A percentile compares a stretch with the other conserved stretches of the same genome.
Conservation (phyloP, 2,113 vertebrate genomes). For the Sarotherodon lohbergeri region DNA sequence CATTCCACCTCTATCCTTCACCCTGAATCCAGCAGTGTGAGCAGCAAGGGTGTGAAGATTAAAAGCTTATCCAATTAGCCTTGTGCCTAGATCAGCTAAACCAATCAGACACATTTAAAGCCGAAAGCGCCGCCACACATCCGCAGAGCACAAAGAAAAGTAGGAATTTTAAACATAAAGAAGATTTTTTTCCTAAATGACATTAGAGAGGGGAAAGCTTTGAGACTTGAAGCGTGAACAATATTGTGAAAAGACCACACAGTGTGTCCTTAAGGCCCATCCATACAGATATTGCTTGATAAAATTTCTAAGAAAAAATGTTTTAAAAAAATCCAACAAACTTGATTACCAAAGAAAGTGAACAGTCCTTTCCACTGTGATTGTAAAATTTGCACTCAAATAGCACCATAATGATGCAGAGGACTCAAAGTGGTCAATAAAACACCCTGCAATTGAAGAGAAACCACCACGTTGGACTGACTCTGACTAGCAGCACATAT, state of each 20-base stretch:
- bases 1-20: not conserved
- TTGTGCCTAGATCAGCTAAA: conserved; percentile 12
- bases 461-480: not conserved
- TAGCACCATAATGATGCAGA: not conserved
- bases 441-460: not conserved
- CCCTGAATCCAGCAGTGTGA: not conserved
- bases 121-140: conserved; percentile 4
- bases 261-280: not conserved
- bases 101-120: conserved; percentile 33
- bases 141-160: not conserved
- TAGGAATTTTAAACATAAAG: not conserved
- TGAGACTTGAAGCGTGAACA: conserved; percentile 26
- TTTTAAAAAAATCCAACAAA: not conserved
- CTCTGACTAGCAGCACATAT: not conserved
- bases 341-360: not conserved
- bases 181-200: not conserved
- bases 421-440: not conserved
- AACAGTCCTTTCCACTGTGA: not conserved
- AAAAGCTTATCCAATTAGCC: conserved; percentile 53
- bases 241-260: conserved; percentile 35
- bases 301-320: not conserved
- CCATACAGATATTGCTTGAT: not conserved
- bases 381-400: not conserved
- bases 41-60: conserved; percentile 16
- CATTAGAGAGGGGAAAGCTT: not conserved